Evolutionary conservation across 2,113 vertebrate species (phyloP).

Genomic region (Marcusenius ussheri): DNA sequence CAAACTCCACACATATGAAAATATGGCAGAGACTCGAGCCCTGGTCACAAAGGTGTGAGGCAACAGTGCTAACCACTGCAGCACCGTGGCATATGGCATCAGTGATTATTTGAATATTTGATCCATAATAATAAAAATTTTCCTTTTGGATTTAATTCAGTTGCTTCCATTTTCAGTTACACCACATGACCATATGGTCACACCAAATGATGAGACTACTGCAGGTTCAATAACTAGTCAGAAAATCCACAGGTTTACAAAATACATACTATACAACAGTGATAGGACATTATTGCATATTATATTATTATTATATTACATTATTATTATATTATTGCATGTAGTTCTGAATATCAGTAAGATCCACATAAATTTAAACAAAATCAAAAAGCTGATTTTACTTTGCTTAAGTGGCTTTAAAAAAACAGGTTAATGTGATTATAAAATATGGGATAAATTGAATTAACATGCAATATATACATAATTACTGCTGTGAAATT

Average conservation of each 20-base stretch:
- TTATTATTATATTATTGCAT: neutral
- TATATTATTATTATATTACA: too few relatives aligned
- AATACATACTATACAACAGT: neutral
- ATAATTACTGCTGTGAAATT: too few relatives aligned
- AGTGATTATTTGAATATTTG: neutral
- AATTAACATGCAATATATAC: too few relatives aligned
- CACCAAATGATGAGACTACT: neutral
- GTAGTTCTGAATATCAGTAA: too few relatives aligned
- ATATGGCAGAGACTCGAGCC: too few relatives aligned
- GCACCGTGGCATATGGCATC: neutral
- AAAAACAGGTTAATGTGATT: too few relatives aligned
- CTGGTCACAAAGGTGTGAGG: neutral
- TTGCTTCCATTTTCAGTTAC: neutral
- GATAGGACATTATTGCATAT: neutral
- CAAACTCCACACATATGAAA: too few relatives aligned
- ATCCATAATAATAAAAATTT: neutral
- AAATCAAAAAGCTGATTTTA: too few relatives aligned
- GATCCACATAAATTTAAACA: too few relatives aligned
- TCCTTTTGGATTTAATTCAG: neutral
- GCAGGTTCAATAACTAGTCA: neutral
- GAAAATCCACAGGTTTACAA: neutral
- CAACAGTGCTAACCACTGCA: neutral
- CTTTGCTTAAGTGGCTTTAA: too few relatives aligned
- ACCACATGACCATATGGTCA: neutral
- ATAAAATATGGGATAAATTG: too few relatives aligned